Percentiles rank a stretch among this genome's conserved stretches.
Conservation (phyloP, 2,888 invertebrate species). For the Agrochola lychnidis region DNA sequence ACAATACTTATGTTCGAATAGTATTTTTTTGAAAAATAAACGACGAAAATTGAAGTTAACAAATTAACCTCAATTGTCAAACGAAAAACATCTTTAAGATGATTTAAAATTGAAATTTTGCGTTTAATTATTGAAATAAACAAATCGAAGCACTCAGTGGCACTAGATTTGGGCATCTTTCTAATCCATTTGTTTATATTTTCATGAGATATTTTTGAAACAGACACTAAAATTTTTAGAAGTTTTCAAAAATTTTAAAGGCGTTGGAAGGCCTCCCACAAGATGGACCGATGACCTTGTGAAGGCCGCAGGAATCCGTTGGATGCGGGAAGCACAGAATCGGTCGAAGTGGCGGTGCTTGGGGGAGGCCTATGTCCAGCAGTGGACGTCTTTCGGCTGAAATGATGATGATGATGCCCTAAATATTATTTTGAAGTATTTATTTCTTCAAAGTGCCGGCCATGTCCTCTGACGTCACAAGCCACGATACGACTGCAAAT, state of each 20-base stretch:
- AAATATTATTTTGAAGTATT: slow-evolving; percentile 1
- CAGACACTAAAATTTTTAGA: background rate
- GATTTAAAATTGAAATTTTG: background rate
- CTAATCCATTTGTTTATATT: background rate
- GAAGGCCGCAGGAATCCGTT: no score
- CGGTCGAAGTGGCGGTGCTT: no score
- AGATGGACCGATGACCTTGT: no score
- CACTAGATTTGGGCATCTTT: background rate
- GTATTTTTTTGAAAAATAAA: no score
- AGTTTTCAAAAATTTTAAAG: no score
- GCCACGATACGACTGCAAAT: slow-evolving; percentile 16
- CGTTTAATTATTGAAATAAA: background rate
- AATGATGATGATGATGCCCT: background rate
- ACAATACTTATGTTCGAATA: background rate
- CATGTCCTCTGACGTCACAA: slow-evolving; percentile 5
- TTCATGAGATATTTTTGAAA: background rate
- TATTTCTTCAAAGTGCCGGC: background rate
- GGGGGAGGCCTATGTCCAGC: no score
- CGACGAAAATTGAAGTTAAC: background rate
- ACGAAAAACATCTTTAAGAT: background rate
- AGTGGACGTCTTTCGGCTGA: no score
- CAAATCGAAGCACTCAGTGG: background rate
- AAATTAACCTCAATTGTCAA: background rate
- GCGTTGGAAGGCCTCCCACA: no score
- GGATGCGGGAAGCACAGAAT: no score